Conservation (phyloP, 2,888 invertebrate species). For the Prosopocoilus inquinatus region DNA sequence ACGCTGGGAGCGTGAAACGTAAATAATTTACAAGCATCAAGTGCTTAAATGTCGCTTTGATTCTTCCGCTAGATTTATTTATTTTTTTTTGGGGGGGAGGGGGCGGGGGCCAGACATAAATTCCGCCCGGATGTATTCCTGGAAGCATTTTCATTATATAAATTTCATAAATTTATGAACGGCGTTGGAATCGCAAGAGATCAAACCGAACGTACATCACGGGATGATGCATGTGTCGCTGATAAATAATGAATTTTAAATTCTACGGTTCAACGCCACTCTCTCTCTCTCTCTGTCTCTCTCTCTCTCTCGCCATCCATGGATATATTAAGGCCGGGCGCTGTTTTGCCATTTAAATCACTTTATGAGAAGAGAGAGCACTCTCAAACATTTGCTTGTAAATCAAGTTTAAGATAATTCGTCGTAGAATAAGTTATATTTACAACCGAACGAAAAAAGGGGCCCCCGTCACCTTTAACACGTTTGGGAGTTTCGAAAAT, state of each 20-base stretch:
- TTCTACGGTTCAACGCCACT: slow-evolving; percentile 11
- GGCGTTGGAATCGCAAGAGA: slow-evolving; percentile 19
- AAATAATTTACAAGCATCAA: slow-evolving; percentile 1
- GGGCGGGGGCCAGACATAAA: slow-evolving; percentile 14
- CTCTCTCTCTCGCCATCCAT: too few relatives aligned
- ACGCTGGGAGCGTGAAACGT: neutral
- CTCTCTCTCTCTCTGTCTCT: neutral
- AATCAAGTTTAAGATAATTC: too few relatives aligned
- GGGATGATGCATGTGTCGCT: slow-evolving; percentile 28
- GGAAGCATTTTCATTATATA: slow-evolving; percentile 23
- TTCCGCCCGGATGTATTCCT: slow-evolving; percentile 14
- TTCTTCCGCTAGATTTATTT: slow-evolving; percentile 19
- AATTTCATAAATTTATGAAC: slow-evolving; percentile 25
- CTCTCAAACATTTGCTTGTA: too few relatives aligned
- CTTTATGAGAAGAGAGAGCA: too few relatives aligned
- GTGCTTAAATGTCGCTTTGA: neutral
- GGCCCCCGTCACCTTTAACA: too few relatives aligned
- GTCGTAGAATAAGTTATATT: too few relatives aligned
- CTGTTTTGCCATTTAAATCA: too few relatives aligned
- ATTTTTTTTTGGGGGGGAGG: too few relatives aligned
- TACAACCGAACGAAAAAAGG: too few relatives aligned
- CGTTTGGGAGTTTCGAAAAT: too few relatives aligned
- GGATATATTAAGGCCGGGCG: too few relatives aligned
- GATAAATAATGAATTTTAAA: slow-evolving; percentile 31
- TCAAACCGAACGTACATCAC: slow-evolving; percentile 28